Base-by-base conservation (phyloP, 1,140 invertebrate species). In the Samia ricini region DNA sequence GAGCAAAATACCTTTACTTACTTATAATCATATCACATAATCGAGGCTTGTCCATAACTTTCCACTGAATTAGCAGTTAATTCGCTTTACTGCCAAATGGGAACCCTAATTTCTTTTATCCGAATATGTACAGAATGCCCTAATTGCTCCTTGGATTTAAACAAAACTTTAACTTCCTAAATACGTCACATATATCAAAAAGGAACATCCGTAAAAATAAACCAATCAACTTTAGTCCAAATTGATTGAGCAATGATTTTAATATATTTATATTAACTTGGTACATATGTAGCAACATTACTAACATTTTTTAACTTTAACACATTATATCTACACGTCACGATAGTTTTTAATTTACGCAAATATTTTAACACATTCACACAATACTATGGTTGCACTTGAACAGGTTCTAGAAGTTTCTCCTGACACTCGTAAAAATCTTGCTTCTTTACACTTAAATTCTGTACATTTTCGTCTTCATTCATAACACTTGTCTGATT, bases 391-490 rank as follows among this genome's bases (percentile, higher is more conserved):
- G 33, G 33, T 15, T 42, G 33, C 33, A 42, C 33, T 42, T 42
- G 33, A 5, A 42, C 33, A 4, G 50, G 50, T 20, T 21, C 51
- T 23, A 23, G n/a, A 6, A 22, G 18, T 19, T 24, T 29, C 12
- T 56, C 54, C 54, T 22, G 10, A 20, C 51, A 15, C 54, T 56
- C 24, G n/a, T 56, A 56, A 29, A 26, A 62, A 26, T 62, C 22
- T 22, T 22, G 59, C 52, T 1, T 56, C 55, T 56, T 66, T 21
- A 55, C 65, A 50, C 86, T 85, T 36, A 89, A 77, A 73, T 89
- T 88, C 60, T 85, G 80, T 60, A 85, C 67, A 50, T 70, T 70
- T 22, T 71, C 63, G n/a, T 71, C 72, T 60, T 64, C 63, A 21
- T 79, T 79, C 26, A 72, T 72, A 59, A 61, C 63, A 29, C 77